phyloP scores from a whole-genome alignment of 1,140 invertebrate species.

The Atopsyche davidsoni region DNA sequence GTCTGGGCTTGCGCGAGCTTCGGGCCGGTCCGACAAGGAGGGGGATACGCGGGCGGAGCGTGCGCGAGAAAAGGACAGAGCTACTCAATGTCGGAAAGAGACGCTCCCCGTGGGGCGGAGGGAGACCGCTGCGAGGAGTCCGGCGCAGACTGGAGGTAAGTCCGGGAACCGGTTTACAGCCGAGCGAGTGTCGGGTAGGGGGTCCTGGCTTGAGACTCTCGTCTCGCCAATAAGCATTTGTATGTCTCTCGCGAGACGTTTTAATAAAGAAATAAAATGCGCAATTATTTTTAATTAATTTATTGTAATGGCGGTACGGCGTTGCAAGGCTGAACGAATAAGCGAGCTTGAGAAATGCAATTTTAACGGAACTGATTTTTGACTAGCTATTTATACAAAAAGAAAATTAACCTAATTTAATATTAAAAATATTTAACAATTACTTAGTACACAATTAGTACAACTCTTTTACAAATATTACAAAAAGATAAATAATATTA shows the following conservation, averaged over 20 bases:
- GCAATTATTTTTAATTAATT: slow-evolving; percentile 21
- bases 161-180: slow-evolving; percentile 8
- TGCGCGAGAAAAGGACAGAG: slow-evolving; percentile 5
- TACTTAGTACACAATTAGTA: too few species aligned
- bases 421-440: too few species aligned
- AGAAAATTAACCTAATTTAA: too few species aligned
- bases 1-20: slow-evolving; percentile 16
- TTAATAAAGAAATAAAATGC: slow-evolving; percentile 30
- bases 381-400: too few species aligned
- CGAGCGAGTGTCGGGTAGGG: not conserved
- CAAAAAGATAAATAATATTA: not conserved
- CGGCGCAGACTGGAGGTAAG: slow-evolving; percentile 6
- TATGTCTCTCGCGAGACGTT: slow-evolving; percentile 14
- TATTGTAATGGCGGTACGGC: too few species aligned
- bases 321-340: too few species aligned
- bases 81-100: slow-evolving; percentile 5
- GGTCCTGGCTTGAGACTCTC: not conserved
- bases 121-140: slow-evolving; percentile 8
- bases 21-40: slow-evolving; percentile 7
- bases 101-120: not conserved
- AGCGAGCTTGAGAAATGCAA: too few species aligned
- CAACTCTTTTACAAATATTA: too few species aligned
- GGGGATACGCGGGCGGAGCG: not conserved
- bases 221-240: not conserved
- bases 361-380: too few species aligned